Percentiles rank a stretch among this genome's conserved stretches.
Evolutionary conservation across 2,888 invertebrate genomes (phyloP).

Genomic region (Sylvicola fuscatus): DNA sequence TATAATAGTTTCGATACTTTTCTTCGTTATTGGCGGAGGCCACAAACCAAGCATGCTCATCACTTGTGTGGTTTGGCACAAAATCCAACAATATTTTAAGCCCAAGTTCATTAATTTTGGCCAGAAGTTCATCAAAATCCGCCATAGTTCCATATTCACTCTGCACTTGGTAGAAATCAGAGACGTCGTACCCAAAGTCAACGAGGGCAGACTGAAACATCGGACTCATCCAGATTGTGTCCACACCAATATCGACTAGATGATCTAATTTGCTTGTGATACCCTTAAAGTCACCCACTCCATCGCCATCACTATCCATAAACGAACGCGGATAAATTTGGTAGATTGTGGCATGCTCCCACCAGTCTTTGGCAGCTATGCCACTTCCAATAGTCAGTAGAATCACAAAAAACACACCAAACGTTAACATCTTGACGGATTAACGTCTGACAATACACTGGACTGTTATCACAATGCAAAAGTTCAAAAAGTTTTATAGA

Average conservation of each 20-base stretch:
- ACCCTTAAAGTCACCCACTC: slow-evolving; percentile 20
- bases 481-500: no score
- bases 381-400: no score
- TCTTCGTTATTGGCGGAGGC: slow-evolving; percentile 29
- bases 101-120: slow-evolving; percentile 16
- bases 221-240: slow-evolving; percentile 35
- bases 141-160: slow-evolving; percentile 30
- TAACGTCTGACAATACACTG: no score
- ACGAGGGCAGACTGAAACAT: slow-evolving; percentile 35
- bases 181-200: slow-evolving; percentile 40
- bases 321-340: slow-evolving; percentile 54
- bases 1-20: slow-evolving; percentile 41
- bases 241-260: slow-evolving; percentile 28
- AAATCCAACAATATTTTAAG: slow-evolving; percentile 39
- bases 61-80: slow-evolving; percentile 35
- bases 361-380: slow-evolving; percentile 34
- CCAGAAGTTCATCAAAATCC: slow-evolving; percentile 27
- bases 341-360: slow-evolving; percentile 49
- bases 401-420: no score
- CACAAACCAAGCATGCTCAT: slow-evolving; percentile 37
- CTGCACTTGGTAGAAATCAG: slow-evolving; percentile 31
- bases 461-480: no score
- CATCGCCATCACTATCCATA: slow-evolving; percentile 38
- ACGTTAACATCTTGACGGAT: no score
- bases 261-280: slow-evolving; percentile 29